A percentile compares a stretch with the other conserved stretches of the same genome.
Conservation (phyloP, 2,888 invertebrate genomes). For the Epinotia nisella region DNA sequence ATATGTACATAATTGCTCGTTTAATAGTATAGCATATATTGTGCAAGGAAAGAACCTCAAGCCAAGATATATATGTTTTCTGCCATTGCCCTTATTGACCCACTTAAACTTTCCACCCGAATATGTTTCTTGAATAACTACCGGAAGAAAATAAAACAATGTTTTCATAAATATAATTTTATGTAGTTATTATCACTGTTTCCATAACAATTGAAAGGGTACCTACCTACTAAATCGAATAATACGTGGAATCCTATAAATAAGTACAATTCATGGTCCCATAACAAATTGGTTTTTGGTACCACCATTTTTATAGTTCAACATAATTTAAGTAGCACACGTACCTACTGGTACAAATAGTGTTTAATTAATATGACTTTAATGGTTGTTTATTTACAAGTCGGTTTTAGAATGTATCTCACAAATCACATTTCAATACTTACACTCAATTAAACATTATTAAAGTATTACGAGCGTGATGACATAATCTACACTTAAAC, state of each 20-base stretch:
- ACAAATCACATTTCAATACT: constrained; percentile 20
- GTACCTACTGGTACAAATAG: not conserved
- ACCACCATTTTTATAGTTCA: constrained; percentile 5
- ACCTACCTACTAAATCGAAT: constrained; percentile 31
- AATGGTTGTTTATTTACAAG: constrained; percentile 39
- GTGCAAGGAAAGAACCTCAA: too few species aligned
- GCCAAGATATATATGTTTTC: too few species aligned
- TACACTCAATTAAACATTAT: constrained; percentile 6
- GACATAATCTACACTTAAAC: constrained; percentile 26
- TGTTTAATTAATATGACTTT: constrained; percentile 3
- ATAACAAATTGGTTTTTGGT: constrained; percentile 22
- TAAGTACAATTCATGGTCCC: constrained; percentile 41
- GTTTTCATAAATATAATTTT: constrained; percentile 35
- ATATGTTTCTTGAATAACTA: not conserved
- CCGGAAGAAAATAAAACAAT: constrained; percentile 7
- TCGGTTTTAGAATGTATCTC: constrained; percentile 13
- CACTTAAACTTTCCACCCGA: too few species aligned
- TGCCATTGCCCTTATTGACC: too few species aligned
- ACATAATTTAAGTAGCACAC: constrained; percentile 21
- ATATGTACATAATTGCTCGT: too few species aligned
- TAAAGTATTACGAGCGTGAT: constrained; percentile 26
- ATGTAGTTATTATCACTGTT: constrained; percentile 35
- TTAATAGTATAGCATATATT: too few species aligned
- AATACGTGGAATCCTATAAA: constrained; percentile 21
- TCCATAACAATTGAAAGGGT: constrained; percentile 33